Evolutionary conservation across 1,140 invertebrate species (phyloP), one percentile per base, ranked within the genome.

Genomic region (Coenobita brevimanus): DNA sequence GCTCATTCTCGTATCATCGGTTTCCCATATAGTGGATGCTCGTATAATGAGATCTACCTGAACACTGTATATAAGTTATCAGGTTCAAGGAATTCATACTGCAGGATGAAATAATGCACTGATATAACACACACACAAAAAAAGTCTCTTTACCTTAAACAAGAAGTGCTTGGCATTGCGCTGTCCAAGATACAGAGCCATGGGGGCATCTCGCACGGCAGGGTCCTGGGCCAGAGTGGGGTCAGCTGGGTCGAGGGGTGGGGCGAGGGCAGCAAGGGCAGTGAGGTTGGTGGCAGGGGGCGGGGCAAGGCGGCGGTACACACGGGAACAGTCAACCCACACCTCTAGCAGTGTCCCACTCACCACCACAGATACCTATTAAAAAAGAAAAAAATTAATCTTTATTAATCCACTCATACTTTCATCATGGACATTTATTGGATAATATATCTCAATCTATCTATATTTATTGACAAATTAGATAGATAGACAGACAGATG

Each of bases 151-250:
- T 92, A 97, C 97, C 95, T 97, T 97, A 93, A 97, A 98, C 91
- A 96, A 94, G 92, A 96, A 97, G 93, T 97, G 96, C 91, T 95
- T 96, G 92, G 94, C 94, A 93, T 96, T 97, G 91, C 97, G 95
- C 93, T 98, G 97, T 82, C 97, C 97, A 67, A 98, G 93, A 96
- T 96, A 97, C 75, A 98, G 94, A 82, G 96, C 94, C 43, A 96
- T 94, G 15, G 83, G 90, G n/a, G 85, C 78, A 36, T 87, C 85
- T 15, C 76, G 85, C 36, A 60, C 50, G n/a, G 76, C 38, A 15
- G 82, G 80, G 36, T 89, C 89, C 60, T 83, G 89, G 36, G 79
- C 83, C 43, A 69, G 73, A 8, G 57, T 43, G 46, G 88, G 82
- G 15, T 89, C 87, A 33, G 62, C 57, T 10, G 86, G 89, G 60